A percentile compares a stretch with the other conserved stretches of the same genome.
phyloP scores from a whole-genome alignment of 2,888 invertebrate genomes.

The Pterostichus madidus region DNA sequence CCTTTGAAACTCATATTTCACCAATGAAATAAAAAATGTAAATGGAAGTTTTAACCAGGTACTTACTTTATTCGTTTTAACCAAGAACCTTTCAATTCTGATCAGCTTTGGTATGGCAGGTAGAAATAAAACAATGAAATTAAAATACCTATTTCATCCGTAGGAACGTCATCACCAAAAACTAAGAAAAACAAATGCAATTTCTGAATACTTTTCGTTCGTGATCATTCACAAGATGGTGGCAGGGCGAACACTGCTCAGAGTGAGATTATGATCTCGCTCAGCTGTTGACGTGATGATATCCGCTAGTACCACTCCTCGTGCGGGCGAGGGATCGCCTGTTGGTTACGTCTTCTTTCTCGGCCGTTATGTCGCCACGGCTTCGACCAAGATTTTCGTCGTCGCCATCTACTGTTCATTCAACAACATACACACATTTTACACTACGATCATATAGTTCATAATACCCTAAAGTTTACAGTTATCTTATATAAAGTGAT shows the following conservation, averaged over 20 bases:
- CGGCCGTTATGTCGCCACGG: conserved; percentile 71
- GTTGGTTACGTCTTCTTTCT: conserved; percentile 69
- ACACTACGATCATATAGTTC: background rate
- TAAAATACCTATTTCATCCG: conserved; percentile 3
- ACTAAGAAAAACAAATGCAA: conserved; percentile 45
- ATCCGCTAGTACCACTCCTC: conserved; percentile 55
- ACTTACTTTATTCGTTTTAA: conserved; percentile 41
- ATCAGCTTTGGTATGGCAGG: conserved; percentile 52
- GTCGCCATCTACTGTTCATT: conserved; percentile 71
- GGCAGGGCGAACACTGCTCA: background rate
- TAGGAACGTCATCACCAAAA: conserved; percentile 64
- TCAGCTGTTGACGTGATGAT: conserved; percentile 28
- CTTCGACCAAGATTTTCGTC: conserved; percentile 74
- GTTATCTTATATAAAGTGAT: background rate
- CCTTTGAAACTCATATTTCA: conserved; percentile 1
- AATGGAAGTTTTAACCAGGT: conserved; percentile 47
- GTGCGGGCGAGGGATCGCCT: conserved; percentile 35
- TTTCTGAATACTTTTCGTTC: conserved; percentile 61
- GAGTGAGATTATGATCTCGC: background rate
- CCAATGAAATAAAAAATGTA: background rate
- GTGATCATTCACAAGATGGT: background rate
- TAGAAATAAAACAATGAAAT: conserved; percentile 33
- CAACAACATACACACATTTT: background rate
- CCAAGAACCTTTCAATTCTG: conserved; percentile 36
- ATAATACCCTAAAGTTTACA: conserved; percentile 3